Evolutionary conservation across 2,797 vertebrate species (phyloP), one percentile per base, ranked within the genome.

Genomic region (Clarias platycephalus): DNA sequence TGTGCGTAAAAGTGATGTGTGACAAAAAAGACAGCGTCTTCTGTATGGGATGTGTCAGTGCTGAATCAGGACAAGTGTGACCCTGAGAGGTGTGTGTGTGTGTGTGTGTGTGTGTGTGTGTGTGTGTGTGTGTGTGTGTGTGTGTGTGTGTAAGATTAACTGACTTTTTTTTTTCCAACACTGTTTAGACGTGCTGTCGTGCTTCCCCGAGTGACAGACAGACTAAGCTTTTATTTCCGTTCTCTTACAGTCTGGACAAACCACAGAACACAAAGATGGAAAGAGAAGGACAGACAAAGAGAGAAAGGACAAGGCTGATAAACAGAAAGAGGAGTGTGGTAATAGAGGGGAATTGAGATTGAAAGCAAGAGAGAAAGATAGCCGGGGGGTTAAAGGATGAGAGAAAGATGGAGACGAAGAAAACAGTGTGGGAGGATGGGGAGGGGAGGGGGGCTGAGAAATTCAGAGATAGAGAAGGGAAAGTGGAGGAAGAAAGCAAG

Each of bases 71-170:
- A 44, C 4, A 0, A 49, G 5, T 15, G 70, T 72, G 70, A 72
- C 70, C 70, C 40, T 72, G 70, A 74, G n/a, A 74, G n/a, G n/a
- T 66, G 26, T 75, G 72, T 57, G 49, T 75, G 49, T 53, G 44
- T 72, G 44, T 34, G 31, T 67, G 64, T 34, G 64, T 34, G 64
- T 20, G 64, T 64, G 63, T 40, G 34, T 75, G 72, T 75, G 71
- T 75, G 49, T 75, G 44, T 53, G 44, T 57, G 72, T 53, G 68
- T n/a, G 40, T 72, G 70, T 49, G 37, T 74, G n/a, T 18, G 44
- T 7, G 71, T 18, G 26, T 74, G 72, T 28, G 71, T 55, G 16
- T 5, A 40, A 57, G 28, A 76, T 76, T 57, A 22, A 26, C 53
- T 57, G 53, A 76, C 55, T 76, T 60, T 31, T 55, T 76, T 76